A percentile compares a stretch with the other conserved stretches of the same genome.
Evolutionary conservation across 2,888 invertebrate genomes (phyloP).

Genomic region (Deilephila porcellus): DNA sequence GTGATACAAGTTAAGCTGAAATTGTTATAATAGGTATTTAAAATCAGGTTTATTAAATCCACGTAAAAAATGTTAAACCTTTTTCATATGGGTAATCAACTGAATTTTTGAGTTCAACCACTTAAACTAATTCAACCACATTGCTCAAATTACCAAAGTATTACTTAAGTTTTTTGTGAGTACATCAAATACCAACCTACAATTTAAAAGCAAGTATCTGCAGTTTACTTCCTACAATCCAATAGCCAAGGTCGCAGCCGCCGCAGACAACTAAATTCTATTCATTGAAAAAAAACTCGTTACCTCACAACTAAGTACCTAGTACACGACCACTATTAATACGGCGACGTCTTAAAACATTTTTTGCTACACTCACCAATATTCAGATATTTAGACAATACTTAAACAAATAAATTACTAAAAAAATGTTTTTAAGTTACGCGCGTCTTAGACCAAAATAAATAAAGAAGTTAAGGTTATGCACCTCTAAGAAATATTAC

Average conservation of each 20-base stretch:
- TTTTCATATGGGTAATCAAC: slow-evolving; percentile 7
- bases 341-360: slow-evolving; percentile 23
- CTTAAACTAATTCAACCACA: slow-evolving; percentile 38
- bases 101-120: slow-evolving; percentile 25
- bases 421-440: slow-evolving; percentile 64
- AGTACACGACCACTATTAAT: slow-evolving; percentile 32
- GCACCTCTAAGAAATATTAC: slow-evolving; percentile 43
- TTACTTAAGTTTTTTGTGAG: slow-evolving; percentile 79
- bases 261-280: slow-evolving; percentile 79
- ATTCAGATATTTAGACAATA: slow-evolving; percentile 14
- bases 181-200: slow-evolving; percentile 83
- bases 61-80: background rate
- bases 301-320: slow-evolving; percentile 61
- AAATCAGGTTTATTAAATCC: background rate
- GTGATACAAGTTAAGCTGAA: no score
- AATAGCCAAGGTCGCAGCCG: slow-evolving; percentile 81
- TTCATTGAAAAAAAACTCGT: slow-evolving; percentile 75
- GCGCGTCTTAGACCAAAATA: slow-evolving; percentile 71
- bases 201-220: slow-evolving; percentile 83
- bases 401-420: slow-evolving; percentile 30
- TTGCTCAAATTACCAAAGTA: slow-evolving; percentile 49
- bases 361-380: slow-evolving; percentile 19
- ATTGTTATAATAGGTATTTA: no score
- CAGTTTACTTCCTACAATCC: slow-evolving; percentile 85
- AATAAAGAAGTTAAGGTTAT: slow-evolving; percentile 72